Evolutionary conservation across 2,113 vertebrate species (phyloP).

Genomic region (Brachypodius melanocephalos): DNA sequence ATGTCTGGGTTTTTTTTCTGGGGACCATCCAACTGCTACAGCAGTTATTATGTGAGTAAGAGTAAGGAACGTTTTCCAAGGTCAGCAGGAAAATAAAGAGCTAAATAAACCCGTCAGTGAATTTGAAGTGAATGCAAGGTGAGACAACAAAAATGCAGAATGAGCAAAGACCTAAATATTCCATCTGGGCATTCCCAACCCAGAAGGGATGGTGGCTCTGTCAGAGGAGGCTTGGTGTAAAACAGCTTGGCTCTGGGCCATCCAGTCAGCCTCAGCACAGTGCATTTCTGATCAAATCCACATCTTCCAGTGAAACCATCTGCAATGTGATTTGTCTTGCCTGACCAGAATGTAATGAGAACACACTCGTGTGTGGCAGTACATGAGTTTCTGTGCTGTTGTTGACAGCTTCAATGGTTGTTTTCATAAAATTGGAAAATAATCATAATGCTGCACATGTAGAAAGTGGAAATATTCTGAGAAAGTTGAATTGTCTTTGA

Average conservation of each 20-base stretch:
- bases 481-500: neutral
- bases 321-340: neutral
- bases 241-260: neutral
- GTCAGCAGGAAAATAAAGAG: neutral
- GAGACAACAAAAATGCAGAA: neutral
- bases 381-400: neutral
- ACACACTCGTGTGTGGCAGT: neutral
- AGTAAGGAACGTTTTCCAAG: neutral
- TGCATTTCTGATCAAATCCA: neutral
- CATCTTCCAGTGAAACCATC: neutral
- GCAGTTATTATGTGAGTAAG: neutral
- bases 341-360: slow-evolving; percentile 16
- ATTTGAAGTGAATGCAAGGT: neutral
- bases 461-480: neutral
- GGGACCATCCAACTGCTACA: neutral
- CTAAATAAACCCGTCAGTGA: neutral
- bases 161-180: neutral
- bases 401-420: neutral
- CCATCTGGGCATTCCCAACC: neutral
- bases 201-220: neutral
- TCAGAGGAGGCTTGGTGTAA: neutral
- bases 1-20: neutral
- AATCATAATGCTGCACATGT: neutral
- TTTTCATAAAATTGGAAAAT: neutral
- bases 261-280: neutral